These are phyloP conservation scores for Megalops cyprinoides DNA, from an alignment of 2,797 vertebrate genomes.

Conservation along the genomic window DNA sequence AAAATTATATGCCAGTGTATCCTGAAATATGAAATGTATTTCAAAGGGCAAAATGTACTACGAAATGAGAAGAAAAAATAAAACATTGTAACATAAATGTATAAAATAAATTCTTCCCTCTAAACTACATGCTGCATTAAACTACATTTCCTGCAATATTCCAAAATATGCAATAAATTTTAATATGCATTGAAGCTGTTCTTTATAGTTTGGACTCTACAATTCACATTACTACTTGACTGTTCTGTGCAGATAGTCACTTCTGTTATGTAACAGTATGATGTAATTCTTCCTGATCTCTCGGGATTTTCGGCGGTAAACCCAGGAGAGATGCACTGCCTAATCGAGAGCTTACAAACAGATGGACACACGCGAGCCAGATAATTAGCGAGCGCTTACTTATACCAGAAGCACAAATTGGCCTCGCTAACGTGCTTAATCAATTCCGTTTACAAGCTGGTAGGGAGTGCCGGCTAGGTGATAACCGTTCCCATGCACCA, in stretches of 20 bases:
- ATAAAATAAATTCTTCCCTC: too few relatives aligned
- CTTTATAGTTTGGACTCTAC: neutral
- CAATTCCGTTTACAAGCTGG: neutral
- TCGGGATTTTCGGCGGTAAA: neutral
- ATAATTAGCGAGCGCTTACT: slow-evolving; percentile 6
- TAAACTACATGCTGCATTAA: too few relatives aligned
- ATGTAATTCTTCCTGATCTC: neutral
- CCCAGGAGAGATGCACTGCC: slow-evolving; percentile 26
- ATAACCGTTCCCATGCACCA: neutral
- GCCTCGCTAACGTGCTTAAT: neutral
- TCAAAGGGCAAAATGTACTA: too few relatives aligned
- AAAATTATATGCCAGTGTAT: too few relatives aligned
- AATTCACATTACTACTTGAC: neutral
- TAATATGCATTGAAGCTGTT: neutral
- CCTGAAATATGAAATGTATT: too few relatives aligned
- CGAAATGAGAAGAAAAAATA: too few relatives aligned
- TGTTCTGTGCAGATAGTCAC: neutral
- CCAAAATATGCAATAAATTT: neutral
- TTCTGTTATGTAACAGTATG: neutral
- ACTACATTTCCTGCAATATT: neutral
- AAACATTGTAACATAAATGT: too few relatives aligned
- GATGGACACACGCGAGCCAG: slow-evolving; percentile 5
- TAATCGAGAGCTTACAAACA: slow-evolving; percentile 34
- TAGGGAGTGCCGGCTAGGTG: neutral
- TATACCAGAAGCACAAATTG: slow-evolving; percentile 3